phyloP scores from a whole-genome alignment of 1,140 invertebrate genomes.

The Maconellicoccus hirsutus region DNA sequence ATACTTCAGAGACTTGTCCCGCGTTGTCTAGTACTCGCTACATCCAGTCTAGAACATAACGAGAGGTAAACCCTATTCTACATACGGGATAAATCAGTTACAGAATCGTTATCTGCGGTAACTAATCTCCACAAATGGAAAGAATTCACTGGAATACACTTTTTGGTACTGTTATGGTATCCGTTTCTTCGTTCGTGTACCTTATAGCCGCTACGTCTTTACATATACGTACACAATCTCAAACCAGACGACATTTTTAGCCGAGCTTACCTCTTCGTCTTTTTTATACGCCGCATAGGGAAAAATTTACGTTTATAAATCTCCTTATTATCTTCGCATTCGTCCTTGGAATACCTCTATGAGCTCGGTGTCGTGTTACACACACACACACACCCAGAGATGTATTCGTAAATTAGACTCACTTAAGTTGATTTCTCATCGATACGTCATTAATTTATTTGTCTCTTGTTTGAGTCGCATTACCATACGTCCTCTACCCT shows the following conservation, averaged over 20 bases:
- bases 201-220: background rate
- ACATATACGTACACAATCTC: background rate
- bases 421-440: conserved; percentile 4
- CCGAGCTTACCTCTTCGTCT: too few species aligned
- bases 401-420: conserved; percentile 1
- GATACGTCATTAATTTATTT: conserved; percentile 3
- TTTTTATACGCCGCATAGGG: background rate
- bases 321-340: background rate
- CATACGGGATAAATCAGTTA: background rate
- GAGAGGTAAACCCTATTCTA: background rate
- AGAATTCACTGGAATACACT: background rate
- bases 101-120: conserved; percentile 3
- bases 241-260: background rate
- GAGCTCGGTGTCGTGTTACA: background rate
- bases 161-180: background rate
- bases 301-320: background rate
- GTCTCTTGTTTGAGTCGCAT: background rate
- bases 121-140: background rate
- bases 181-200: background rate
- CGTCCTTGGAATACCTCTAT: background rate
- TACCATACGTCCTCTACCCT: background rate
- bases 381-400: background rate
- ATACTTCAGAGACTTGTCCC: background rate
- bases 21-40: too few species aligned
- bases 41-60: too few species aligned